These are phyloP conservation scores for Elephantulus edwardii DNA, from an alignment of 2,113 vertebrate species.

Conservation along the genomic window DNA sequence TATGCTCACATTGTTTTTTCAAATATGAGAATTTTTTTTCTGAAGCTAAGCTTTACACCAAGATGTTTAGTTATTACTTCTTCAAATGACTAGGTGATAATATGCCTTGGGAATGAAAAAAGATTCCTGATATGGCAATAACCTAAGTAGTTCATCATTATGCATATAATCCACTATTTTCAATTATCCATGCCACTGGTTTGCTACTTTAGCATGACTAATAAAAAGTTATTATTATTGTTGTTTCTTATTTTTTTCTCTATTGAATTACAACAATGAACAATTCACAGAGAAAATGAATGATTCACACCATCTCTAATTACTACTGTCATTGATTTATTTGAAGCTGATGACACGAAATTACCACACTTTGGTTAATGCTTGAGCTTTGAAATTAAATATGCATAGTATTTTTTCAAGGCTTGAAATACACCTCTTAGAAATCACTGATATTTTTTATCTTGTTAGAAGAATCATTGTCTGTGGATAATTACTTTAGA, in stretches of 20 bases:
- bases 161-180: slow-evolving; percentile 72
- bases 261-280: slow-evolving; percentile 72
- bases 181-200: slow-evolving; percentile 75
- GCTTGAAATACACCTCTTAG: slow-evolving; percentile 49
- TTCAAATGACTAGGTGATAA: slow-evolving; percentile 61
- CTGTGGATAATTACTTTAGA: slow-evolving; percentile 32
- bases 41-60: slow-evolving; percentile 43
- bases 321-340: slow-evolving; percentile 74
- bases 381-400: slow-evolving; percentile 64
- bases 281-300: slow-evolving; percentile 73
- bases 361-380: slow-evolving; percentile 60
- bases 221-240: slow-evolving; percentile 77
- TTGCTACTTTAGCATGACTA: slow-evolving; percentile 74
- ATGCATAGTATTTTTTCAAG: slow-evolving; percentile 46
- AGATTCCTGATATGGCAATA: slow-evolving; percentile 49
- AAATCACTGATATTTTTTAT: slow-evolving; percentile 50
- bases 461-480: slow-evolving; percentile 49
- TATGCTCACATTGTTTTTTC: slow-evolving; percentile 23
- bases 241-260: slow-evolving; percentile 70
- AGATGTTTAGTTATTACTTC: slow-evolving; percentile 54
- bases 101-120: slow-evolving; percentile 62
- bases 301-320: slow-evolving; percentile 65
- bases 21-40: not conserved
- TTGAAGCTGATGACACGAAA: slow-evolving; percentile 61
- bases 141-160: slow-evolving; percentile 67